Base-by-base conservation (phyloP, 1,140 invertebrate species). In the Lordiphosa mommai region DNA sequence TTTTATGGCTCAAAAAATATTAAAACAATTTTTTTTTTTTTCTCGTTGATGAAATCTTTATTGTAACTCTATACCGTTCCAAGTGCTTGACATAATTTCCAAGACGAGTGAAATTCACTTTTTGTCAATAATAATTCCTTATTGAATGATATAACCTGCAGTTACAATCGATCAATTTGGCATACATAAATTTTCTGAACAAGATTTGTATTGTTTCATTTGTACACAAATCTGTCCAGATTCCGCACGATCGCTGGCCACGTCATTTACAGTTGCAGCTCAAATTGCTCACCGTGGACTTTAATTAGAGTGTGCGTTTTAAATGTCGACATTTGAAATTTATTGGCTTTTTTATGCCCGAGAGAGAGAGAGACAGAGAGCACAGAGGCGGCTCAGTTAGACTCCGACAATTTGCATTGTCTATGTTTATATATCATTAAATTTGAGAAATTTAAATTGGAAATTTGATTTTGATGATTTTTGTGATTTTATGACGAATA, bases 221-320 rank as follows among this genome's bases (percentile, higher is more conserved):
- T 40, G 16, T 40, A 40, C 20, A 16, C 20, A n/a, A 10, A 9
- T 16, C 12, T 27, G 8, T 23, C 16, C 38, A 41, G 20, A 43
- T 43, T 43, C 40, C 40, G 58, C 76, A 80, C 76, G 76, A 82
- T 76, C 71, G 55, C 27, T 52, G 56, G 40, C 40, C 40, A 43
- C 40, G 40, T 43, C 40, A 43, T 43, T 27, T 47, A 49, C 32
- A 33, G 46, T 49, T 32, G 50, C 32, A 34, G 37, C 49, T 16
- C 29, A 51, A 59, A 50, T 50, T 49, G 44, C 36, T 47, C 36
- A 32, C 44, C 50, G 57, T 61, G 63, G 51, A 43, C 73, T 79
- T 72, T 79, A 79, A 79, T 79, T 79, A 79, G 79, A 79, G 73
- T 72, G 73, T 79, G 73, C 73, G 73, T 76, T 70, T 71, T 67